phyloP scores from a whole-genome alignment of 2,797 vertebrate species.

The Pagetopsis macropterus region DNA sequence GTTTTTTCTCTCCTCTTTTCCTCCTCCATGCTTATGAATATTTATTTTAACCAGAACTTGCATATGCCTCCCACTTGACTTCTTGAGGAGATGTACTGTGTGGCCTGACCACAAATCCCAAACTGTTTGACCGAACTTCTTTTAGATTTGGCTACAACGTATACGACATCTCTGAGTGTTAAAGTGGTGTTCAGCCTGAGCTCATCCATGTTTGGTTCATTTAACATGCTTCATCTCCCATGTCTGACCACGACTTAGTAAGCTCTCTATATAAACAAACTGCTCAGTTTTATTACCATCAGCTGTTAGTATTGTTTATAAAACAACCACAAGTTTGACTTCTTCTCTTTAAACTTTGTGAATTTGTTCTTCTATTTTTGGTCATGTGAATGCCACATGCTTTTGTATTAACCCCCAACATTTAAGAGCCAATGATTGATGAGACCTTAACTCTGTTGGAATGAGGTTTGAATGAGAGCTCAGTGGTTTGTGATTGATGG shows the following conservation, averaged over 20 bases:
- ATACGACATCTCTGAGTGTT: background rate
- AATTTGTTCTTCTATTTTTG: background rate
- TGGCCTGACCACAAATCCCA: background rate
- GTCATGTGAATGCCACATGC: constrained; percentile 1
- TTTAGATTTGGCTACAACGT: background rate
- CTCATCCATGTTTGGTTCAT: constrained; percentile 2
- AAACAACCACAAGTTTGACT: background rate
- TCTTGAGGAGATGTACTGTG: background rate
- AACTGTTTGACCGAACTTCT: background rate
- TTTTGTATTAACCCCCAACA: background rate
- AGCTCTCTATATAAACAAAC: background rate
- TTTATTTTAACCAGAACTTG: background rate
- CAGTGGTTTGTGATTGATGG: constrained; percentile 48
- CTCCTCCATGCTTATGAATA: background rate
- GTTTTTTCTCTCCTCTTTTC: background rate
- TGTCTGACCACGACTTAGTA: background rate
- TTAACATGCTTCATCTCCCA: background rate
- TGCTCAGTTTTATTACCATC: background rate
- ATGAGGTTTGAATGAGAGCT: constrained; percentile 31
- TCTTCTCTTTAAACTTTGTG: background rate
- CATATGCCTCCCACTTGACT: background rate
- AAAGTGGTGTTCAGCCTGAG: background rate
- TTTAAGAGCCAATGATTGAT: constrained; percentile 23
- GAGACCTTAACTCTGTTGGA: constrained; percentile 32
- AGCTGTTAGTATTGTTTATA: background rate